These are phyloP conservation scores for Meloidogyne exigua DNA, from an alignment of 1,140 invertebrate species.

Conservation along the genomic window DNA sequence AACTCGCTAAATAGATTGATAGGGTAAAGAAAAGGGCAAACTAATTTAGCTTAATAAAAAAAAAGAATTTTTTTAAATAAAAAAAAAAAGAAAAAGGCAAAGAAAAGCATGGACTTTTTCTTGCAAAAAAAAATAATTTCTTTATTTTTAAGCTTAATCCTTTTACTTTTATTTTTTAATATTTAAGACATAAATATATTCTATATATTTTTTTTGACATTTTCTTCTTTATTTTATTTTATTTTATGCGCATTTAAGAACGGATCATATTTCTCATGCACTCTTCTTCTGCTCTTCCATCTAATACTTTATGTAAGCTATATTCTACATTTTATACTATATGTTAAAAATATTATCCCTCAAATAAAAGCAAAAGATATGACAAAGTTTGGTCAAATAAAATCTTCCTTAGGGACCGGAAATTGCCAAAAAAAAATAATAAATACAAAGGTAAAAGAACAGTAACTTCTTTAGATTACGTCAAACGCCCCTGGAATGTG, in stretches of 20 bases:
- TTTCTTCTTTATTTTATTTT: not conserved
- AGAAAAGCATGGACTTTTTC: not conserved
- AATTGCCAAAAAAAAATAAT: too few relatives aligned
- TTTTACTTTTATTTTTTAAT: slow-evolving; percentile 1
- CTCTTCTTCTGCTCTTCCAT: not conserved
- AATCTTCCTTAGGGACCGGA: too few relatives aligned
- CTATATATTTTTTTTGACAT: not conserved
- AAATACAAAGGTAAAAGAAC: too few relatives aligned
- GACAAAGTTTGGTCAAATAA: too few relatives aligned
- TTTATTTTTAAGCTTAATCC: not conserved
- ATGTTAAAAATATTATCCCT: too few relatives aligned
- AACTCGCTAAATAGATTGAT: not conserved
- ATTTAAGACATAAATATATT: not conserved
- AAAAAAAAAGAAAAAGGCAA: not conserved
- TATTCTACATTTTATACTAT: not conserved
- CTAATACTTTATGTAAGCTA: not conserved
- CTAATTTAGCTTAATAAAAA: not conserved
- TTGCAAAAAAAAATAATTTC: not conserved
- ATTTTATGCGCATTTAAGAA: not conserved
- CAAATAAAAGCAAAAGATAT: too few relatives aligned
- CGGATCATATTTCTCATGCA: slow-evolving; percentile 1
- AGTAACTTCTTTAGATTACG: too few relatives aligned
- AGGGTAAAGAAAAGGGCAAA: not conserved
- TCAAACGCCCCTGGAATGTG: too few relatives aligned
- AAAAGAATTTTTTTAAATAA: not conserved